Evolutionary conservation across 1,140 invertebrate genomes (phyloP).

Genomic region (Ericerus pela): DNA sequence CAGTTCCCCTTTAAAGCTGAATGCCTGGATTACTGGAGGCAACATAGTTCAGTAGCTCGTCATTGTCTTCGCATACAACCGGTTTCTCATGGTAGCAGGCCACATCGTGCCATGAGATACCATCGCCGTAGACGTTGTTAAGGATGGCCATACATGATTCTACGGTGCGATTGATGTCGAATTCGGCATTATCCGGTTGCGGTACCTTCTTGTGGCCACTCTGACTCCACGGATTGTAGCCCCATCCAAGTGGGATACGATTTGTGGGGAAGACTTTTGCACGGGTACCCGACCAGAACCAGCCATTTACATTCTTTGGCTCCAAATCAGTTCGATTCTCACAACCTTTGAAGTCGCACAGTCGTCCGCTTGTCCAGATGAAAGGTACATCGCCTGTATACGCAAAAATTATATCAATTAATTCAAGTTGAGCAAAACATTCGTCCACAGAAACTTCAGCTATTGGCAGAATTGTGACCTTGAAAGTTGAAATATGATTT

Average conservation of each 20-base stretch:
- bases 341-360: constrained; percentile 86
- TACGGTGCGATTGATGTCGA: constrained; percentile 73
- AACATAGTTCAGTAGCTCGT: constrained; percentile 69
- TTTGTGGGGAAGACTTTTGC: constrained; percentile 76
- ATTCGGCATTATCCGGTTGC: constrained; percentile 82
- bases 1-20: too few relatives aligned
- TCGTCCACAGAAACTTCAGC: background rate
- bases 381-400: constrained; percentile 66
- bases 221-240: constrained; percentile 71
- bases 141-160: constrained; percentile 72
- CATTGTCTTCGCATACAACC: constrained; percentile 73
- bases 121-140: constrained; percentile 83
- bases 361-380: constrained; percentile 78
- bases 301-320: constrained; percentile 67
- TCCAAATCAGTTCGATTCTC: constrained; percentile 69
- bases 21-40: constrained; percentile 62
- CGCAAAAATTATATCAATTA: background rate
- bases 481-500: too few relatives aligned
- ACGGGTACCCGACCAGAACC: constrained; percentile 85
- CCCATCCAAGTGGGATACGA: constrained; percentile 46
- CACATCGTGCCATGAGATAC: constrained; percentile 81
- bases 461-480: background rate
- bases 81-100: constrained; percentile 85
- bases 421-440: background rate
- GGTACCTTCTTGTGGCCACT: constrained; percentile 74